Percentiles rank a stretch among this genome's conserved stretches.
Evolutionary conservation across 2,113 vertebrate species (phyloP).

Genomic region (Cyprinodon brontotheroides): DNA sequence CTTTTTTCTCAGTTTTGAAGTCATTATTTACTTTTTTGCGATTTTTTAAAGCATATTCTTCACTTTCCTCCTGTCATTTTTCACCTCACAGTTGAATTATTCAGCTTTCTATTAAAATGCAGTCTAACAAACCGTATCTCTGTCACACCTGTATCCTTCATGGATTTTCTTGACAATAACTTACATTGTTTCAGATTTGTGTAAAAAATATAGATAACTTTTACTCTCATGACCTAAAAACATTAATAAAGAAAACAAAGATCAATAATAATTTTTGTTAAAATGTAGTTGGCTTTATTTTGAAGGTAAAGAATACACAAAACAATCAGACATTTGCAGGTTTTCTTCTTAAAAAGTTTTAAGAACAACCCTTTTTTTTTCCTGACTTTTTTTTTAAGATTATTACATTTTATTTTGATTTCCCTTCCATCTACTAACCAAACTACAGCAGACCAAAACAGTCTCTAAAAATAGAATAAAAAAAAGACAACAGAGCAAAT

Average conservation of each 20-base stretch:
- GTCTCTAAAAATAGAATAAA: no score
- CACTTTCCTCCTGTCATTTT: background rate
- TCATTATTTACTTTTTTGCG: background rate
- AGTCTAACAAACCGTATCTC: constrained; percentile 52
- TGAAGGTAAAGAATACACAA: background rate
- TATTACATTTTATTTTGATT: no score
- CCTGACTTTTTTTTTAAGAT: background rate
- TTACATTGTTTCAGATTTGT: constrained; percentile 36
- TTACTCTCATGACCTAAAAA: background rate
- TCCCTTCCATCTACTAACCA: no score
- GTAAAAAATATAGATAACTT: constrained; percentile 14
- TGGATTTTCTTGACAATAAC: constrained; percentile 47
- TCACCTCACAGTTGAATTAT: constrained; percentile 59
- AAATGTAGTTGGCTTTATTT: background rate
- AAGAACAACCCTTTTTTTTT: background rate
- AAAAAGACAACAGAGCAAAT: no score
- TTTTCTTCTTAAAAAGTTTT: background rate
- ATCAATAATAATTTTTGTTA: background rate
- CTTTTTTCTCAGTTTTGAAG: constrained; percentile 1
- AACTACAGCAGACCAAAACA: no score
- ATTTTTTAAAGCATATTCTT: background rate
- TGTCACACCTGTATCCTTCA: constrained; percentile 33
- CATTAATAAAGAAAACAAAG: background rate
- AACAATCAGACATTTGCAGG: no score
- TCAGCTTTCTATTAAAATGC: constrained; percentile 62